phyloP scores from a whole-genome alignment of 1,140 invertebrate genomes.

The Gyrodactylus bullatarudis region DNA sequence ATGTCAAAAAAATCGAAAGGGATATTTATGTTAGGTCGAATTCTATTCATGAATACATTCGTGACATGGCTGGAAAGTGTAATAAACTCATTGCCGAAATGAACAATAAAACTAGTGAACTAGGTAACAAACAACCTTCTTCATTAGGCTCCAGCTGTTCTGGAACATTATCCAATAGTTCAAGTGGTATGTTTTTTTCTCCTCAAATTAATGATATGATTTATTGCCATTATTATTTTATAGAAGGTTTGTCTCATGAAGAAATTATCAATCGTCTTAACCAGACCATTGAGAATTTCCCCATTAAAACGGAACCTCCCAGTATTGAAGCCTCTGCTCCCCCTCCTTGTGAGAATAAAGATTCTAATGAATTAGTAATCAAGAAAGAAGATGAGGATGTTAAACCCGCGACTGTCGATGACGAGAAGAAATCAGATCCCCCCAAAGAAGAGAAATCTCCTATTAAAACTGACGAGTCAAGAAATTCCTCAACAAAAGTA shows the following conservation, averaged over 20 bases:
- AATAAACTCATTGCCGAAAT: slow-evolving; percentile 91
- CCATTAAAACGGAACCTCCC: background rate
- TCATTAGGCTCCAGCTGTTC: background rate
- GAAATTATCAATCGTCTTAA: background rate
- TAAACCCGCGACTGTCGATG: background rate
- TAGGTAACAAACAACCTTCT: background rate
- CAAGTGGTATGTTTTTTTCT: background rate
- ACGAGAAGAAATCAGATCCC: background rate
- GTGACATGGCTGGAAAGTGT: slow-evolving; percentile 70
- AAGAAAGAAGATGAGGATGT: background rate
- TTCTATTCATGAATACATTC: slow-evolving; percentile 68
- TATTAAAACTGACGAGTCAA: background rate
- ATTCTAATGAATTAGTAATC: no score
- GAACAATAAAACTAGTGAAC: slow-evolving; percentile 23
- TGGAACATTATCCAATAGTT: slow-evolving; percentile 3
- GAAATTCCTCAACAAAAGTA: background rate
- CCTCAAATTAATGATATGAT: background rate
- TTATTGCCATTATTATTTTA: background rate
- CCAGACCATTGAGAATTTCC: background rate
- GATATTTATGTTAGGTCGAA: slow-evolving; percentile 89
- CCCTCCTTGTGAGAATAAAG: no score
- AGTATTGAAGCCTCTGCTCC: no score
- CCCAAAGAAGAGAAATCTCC: background rate
- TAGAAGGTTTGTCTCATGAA: background rate
- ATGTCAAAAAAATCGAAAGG: slow-evolving; percentile 75